Evolutionary conservation across 2,797 vertebrate species (phyloP).

Genomic region (Acipenser transmontanus): DNA sequence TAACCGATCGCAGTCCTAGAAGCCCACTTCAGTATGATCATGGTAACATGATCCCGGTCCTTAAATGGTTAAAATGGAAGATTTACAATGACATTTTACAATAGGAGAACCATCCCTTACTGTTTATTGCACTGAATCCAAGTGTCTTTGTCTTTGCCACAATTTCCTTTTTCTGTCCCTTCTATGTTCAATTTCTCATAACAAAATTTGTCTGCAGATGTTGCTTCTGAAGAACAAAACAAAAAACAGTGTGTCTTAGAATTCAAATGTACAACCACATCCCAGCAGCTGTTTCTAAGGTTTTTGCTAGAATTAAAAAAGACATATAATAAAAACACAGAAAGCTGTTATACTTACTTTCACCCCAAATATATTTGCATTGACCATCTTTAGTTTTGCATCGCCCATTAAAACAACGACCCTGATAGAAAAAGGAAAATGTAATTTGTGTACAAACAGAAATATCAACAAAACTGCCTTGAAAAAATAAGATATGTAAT

Average conservation of each 20-base stretch:
- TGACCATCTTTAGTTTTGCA: constrained; percentile 97
- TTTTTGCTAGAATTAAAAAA: not conserved
- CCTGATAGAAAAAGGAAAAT: constrained; percentile 54
- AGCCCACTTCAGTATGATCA: too few species aligned
- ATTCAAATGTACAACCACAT: not conserved
- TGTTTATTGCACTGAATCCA: constrained; percentile 98
- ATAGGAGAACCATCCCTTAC: constrained; percentile 58
- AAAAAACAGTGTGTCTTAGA: too few species aligned
- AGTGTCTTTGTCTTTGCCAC: constrained; percentile 86
- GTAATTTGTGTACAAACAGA: constrained; percentile 2
- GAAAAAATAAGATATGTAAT: not conserved
- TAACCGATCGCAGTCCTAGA: too few species aligned
- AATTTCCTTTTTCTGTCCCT: constrained; percentile 96
- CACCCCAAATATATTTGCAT: constrained; percentile 98
- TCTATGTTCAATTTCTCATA: constrained; percentile 98
- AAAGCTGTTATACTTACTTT: constrained; percentile 76
- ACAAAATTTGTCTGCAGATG: constrained; percentile 86
- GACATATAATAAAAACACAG: not conserved
- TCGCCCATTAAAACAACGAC: constrained; percentile 90
- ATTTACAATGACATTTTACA: not conserved
- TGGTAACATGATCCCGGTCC: too few species aligned
- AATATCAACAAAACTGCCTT: not conserved
- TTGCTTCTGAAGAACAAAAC: constrained; percentile 67
- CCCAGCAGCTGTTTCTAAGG: too few species aligned
- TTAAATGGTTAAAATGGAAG: too few species aligned